These are phyloP conservation scores for Koerneria pararmatus DNA, from an alignment of 2,888 invertebrate genomes.

Conservation along the genomic window DNA sequence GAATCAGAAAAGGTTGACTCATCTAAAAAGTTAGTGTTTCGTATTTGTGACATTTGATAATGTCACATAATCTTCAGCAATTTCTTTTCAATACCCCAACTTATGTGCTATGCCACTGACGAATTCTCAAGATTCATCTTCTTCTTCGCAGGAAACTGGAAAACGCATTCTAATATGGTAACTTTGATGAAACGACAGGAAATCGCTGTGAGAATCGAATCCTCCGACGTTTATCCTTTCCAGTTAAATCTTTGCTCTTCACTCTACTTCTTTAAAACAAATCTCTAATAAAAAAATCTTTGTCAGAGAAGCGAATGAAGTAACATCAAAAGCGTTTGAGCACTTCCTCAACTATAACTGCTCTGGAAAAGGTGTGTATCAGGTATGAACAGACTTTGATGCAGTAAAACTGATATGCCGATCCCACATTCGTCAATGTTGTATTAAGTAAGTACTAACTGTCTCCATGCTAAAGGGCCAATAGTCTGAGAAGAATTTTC, in stretches of 20 bases:
- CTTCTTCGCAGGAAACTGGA: neutral
- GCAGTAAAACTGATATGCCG: too few relatives aligned
- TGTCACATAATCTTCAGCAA: neutral
- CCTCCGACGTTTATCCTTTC: neutral
- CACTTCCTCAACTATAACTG: constrained; percentile 39
- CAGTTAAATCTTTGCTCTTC: neutral
- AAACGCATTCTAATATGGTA: neutral
- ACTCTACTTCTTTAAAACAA: neutral
- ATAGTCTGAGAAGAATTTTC: too few relatives aligned
- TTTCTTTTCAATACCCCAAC: too few relatives aligned
- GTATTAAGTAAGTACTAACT: too few relatives aligned
- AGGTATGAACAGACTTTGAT: too few relatives aligned
- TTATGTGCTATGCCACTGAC: too few relatives aligned
- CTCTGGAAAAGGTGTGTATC: constrained; percentile 35
- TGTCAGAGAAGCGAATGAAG: constrained; percentile 8
- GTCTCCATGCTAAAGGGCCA: too few relatives aligned
- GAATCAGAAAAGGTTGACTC: constrained; percentile 35
- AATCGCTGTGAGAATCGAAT: neutral
- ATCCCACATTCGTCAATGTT: too few relatives aligned
- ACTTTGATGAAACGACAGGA: neutral
- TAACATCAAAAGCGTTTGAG: neutral
- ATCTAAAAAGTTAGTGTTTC: constrained; percentile 33
- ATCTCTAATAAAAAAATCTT: neutral
- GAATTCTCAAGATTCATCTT: too few relatives aligned
- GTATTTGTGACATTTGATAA: neutral